Evolutionary conservation across 1,140 invertebrate genomes (phyloP), one percentile per base, ranked within the genome.

Genomic region (Glomeris maerens): DNA sequence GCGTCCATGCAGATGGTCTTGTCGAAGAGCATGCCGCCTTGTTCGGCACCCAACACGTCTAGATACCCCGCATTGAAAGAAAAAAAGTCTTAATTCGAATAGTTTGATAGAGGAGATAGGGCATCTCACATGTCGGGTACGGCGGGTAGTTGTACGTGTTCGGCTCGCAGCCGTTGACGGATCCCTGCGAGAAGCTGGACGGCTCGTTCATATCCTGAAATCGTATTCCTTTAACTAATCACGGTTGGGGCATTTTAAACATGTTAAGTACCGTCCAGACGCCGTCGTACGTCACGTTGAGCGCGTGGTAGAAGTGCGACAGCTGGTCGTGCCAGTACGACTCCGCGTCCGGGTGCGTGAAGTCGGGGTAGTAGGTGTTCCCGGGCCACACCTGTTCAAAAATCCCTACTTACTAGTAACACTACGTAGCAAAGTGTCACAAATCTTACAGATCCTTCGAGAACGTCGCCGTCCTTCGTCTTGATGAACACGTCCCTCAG

Each of bases 11-110:
- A 66, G n/a, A 66, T 36, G 3, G 64, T 65, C 49, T 65, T 60
- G 25, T 59, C 55, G 31, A 29, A 51, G 2, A 65, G 47, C 4
- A 66, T 60, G 42, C 63, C 57, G 0, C 72, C 74, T 21, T 68
- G 5, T 5, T 42, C 5, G 40, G 17, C 20, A 21, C 17, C 4
- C 20, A 42, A 42, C 5, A 5, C 17, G 5, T 17, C 17, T 36
- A 10, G 10, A 10, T 36, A 36, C 10, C 31, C 17, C 17, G 17
- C 20, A 5, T 21, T 4, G 10, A 25, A 42, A 42, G 40, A 17
- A 42, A 42, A 42, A 42, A 42, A 42, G 5, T 36, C 31, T 36
- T 10, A 36, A 36, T 36, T 36, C 31, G 31, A 42, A 42, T 42
- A 21, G 17, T 42, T 42, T 5, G 4, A 36, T 17, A 10, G 31